A percentile compares a stretch with the other conserved stretches of the same genome.
Evolutionary conservation across 2,113 vertebrate genomes (phyloP).

Genomic region (Falcunculus frontatus): DNA sequence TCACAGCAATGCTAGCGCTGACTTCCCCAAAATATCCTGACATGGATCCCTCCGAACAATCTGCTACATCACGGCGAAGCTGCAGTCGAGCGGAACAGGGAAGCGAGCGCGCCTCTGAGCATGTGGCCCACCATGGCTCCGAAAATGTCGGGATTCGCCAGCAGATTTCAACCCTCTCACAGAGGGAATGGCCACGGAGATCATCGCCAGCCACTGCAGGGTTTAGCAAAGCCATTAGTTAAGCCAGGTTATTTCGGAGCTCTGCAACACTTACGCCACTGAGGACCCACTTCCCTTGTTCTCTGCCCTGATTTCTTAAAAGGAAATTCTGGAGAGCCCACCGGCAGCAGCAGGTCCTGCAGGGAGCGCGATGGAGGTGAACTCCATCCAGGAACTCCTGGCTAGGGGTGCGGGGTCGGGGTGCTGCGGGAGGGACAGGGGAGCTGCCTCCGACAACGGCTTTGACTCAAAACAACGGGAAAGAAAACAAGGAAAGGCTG

Average conservation of each 20-base stretch:
- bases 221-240: not conserved
- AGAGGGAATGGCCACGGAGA: not conserved
- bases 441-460: not conserved
- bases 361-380: not conserved
- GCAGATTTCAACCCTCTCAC: not conserved
- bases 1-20: not conserved
- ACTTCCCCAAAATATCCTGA: constrained; percentile 10
- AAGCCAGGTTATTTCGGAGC: not conserved
- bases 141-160: not conserved
- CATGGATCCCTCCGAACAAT: not conserved
- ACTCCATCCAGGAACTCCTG: not conserved
- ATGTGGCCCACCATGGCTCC: not conserved
- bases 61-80: not conserved
- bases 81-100: not conserved
- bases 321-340: not conserved
- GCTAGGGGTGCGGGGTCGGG: accelerated
- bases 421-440: not conserved
- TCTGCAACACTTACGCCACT: not conserved
- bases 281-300: constrained; percentile 8
- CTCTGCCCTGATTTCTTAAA: not conserved
- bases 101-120: not conserved
- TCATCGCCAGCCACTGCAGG: not conserved
- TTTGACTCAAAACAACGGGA: not conserved
- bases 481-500: not conserved
- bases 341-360: not conserved